Base-by-base conservation (phyloP, 53 echinoderm and acorn worm genomes). In the Echinarachnius parma region DNA sequence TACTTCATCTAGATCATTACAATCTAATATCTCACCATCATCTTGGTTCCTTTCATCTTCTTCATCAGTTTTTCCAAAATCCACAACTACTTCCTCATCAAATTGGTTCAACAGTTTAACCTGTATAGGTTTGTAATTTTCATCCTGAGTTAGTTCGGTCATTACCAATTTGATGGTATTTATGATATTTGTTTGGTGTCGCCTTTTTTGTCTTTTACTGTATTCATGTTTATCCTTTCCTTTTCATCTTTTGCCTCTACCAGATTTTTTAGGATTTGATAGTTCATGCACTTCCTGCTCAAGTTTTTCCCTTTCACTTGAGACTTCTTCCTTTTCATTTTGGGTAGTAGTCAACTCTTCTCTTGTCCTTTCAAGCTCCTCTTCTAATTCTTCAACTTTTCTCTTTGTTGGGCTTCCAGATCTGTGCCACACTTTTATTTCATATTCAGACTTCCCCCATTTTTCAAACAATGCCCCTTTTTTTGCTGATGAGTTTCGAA, bases 1-100 rank as follows among this genome's bases (percentile, higher is more conserved):
- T 0, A 81, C 9, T 21, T 63, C 74, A 63, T 81, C 82, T 49
- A 81, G 23, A 44, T 75, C 64, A 28, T 74, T 75, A 53, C 9
- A 4, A 13, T 42, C 42, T 13, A 42, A 8, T 42, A 42, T 9
- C n/a, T n/a, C n/a, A n/a, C n/a, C n/a, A 13, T 7, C 7, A 16
- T 50, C 52, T 4, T 10, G 4, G 4, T 8, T 11, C 4, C 4
- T 4, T n/a, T 50, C 52, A 19, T 11, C 52, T 4, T 19, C 52
- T 11, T 50, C 52, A 19, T 13, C 52, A 50, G 4, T 11, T 50
- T 8, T 4, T n/a, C 20, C 48, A 60, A 77, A 44, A 45, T 42
- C 59, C 24, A 61, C 27, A 9, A 53, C 39, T 20, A 64, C 42
- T 65, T 65, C 64, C 24, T 64, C 65, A 22, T 64, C 34, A 49